Percentiles rank a stretch among this genome's conserved stretches.
These are phyloP conservation scores for Linnaemya tessellans DNA, from an alignment of 2,888 invertebrate genomes.

Conservation along the genomic window DNA sequence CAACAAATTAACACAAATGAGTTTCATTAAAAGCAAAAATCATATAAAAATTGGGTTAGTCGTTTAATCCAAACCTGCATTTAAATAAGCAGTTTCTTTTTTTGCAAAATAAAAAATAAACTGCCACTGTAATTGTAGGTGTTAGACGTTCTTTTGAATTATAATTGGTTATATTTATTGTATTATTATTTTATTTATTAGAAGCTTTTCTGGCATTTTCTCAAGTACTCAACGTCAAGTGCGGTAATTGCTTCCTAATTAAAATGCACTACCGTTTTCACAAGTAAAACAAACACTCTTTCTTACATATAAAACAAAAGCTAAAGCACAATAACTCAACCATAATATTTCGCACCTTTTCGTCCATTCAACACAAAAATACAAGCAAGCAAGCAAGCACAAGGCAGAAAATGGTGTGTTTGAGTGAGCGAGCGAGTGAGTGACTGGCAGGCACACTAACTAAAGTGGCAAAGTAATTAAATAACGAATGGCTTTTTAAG, in stretches of 20 bases:
- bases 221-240: slow-evolving; percentile 63
- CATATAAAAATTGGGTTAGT: neutral
- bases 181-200: slow-evolving; percentile 43
- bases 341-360: slow-evolving; percentile 72
- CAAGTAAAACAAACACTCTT: slow-evolving; percentile 16
- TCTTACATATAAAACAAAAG: slow-evolving; percentile 11
- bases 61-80: neutral
- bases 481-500: slow-evolving; percentile 73
- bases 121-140: slow-evolving; percentile 26
- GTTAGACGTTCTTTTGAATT: slow-evolving; percentile 34
- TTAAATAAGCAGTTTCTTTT: neutral
- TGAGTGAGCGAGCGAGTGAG: slow-evolving; percentile 9
- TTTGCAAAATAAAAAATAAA: neutral
- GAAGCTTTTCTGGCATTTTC: slow-evolving; percentile 28
- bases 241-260: slow-evolving; percentile 72
- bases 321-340: slow-evolving; percentile 59
- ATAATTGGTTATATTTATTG: slow-evolving; percentile 31
- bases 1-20: slow-evolving; percentile 70
- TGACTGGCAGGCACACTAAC: slow-evolving; percentile 50
- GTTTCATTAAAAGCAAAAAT: slow-evolving; percentile 47
- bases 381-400: slow-evolving; percentile 9
- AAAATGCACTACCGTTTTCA: slow-evolving; percentile 55
- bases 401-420: slow-evolving; percentile 7
- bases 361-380: slow-evolving; percentile 60
- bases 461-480: slow-evolving; percentile 72